phyloP scores from a whole-genome alignment of 2,797 vertebrate species.

The Bradypus variegatus region DNA sequence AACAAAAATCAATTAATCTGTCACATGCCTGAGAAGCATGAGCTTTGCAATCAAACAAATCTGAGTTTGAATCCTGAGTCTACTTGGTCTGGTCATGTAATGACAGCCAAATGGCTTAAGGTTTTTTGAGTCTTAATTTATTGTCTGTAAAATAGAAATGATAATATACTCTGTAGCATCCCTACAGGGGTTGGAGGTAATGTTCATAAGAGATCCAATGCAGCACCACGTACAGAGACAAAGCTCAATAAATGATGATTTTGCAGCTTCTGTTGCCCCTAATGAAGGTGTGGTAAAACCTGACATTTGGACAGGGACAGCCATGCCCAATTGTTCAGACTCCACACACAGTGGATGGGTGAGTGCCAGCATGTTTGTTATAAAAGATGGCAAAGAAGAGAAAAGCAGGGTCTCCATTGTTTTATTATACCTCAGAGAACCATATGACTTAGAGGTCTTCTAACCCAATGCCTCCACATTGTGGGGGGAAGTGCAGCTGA shows the following conservation, averaged over 20 bases:
- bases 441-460: background rate
- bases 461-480: background rate
- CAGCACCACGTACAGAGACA: background rate
- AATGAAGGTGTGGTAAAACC: background rate
- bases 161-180: background rate
- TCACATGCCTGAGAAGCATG: background rate
- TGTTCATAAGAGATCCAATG: background rate
- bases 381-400: background rate
- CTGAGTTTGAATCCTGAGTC: background rate
- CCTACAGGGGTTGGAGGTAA: background rate
- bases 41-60: background rate
- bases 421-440: background rate
- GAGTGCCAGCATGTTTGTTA: background rate
- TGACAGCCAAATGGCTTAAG: background rate
- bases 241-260: background rate
- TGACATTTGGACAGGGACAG: background rate
- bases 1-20: background rate
- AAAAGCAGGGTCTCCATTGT: background rate
- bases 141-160: background rate
- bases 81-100: background rate
- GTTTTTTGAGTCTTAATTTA: slow-evolving; percentile 14
- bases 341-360: background rate
- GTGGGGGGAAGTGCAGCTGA: background rate
- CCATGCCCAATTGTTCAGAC: background rate
- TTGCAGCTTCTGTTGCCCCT: background rate